These are phyloP conservation scores for Cephus spinipes DNA, from an alignment of 2,888 invertebrate genomes.

Conservation along the genomic window DNA sequence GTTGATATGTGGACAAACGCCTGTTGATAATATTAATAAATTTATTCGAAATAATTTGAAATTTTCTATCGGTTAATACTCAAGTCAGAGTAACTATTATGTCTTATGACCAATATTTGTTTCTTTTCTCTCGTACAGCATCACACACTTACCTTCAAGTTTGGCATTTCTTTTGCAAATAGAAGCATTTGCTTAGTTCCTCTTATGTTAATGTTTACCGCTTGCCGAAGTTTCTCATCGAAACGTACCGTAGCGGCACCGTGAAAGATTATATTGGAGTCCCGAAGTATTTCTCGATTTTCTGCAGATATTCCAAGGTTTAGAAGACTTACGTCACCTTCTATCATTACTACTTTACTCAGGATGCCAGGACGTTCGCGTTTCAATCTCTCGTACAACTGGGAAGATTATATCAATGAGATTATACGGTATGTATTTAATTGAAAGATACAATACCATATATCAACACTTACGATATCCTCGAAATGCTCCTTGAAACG, in stretches of 20 bases:
- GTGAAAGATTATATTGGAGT: slow-evolving; percentile 78
- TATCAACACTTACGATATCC: slow-evolving; percentile 50
- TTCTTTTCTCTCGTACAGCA: neutral
- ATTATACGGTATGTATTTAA: neutral
- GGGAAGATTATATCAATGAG: slow-evolving; percentile 18
- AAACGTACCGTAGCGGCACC: slow-evolving; percentile 82
- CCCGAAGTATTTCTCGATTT: slow-evolving; percentile 66
- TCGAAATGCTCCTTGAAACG: slow-evolving; percentile 59
- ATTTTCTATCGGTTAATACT: neutral
- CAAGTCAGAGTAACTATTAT: neutral
- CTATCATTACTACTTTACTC: slow-evolving; percentile 71
- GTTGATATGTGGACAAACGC: slow-evolving; percentile 61
- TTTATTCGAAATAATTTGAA: neutral
- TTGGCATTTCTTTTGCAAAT: slow-evolving; percentile 74
- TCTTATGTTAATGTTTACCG: slow-evolving; percentile 77
- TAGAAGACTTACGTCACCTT: slow-evolving; percentile 68
- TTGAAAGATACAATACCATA: neutral
- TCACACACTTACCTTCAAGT: slow-evolving; percentile 70
- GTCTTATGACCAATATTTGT: neutral
- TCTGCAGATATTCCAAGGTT: slow-evolving; percentile 69
- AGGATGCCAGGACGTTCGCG: slow-evolving; percentile 66
- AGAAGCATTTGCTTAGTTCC: slow-evolving; percentile 75
- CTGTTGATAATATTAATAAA: slow-evolving; percentile 32
- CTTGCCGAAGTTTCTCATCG: slow-evolving; percentile 75
- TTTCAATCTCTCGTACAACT: slow-evolving; percentile 70